A percentile compares a stretch with the other conserved stretches of the same genome.
These are phyloP conservation scores for Apotomis betuletana DNA, from an alignment of 2,888 invertebrate genomes.

Conservation along the genomic window DNA sequence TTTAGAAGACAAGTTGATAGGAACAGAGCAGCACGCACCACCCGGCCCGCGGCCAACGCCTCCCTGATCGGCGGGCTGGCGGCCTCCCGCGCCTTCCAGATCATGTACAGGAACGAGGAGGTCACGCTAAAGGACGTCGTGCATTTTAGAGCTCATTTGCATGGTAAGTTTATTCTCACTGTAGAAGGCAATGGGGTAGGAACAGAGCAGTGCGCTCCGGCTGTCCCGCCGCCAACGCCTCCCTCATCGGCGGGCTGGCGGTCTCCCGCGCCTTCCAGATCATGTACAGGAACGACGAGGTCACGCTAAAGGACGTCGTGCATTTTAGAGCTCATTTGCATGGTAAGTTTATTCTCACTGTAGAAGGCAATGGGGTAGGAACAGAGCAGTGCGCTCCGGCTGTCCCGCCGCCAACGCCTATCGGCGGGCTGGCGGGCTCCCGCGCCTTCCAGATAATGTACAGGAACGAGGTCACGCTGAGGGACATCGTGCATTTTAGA, in stretches of 20 bases:
- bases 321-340: slow-evolving; percentile 88
- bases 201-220: no score
- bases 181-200: no score
- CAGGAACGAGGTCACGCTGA: slow-evolving; percentile 94
- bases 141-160: no score
- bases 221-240: no score
- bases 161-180: slow-evolving; percentile 76
- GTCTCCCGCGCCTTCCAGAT: slow-evolving; percentile 97
- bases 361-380: no score
- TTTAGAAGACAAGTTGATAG: no score
- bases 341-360: slow-evolving; percentile 45
- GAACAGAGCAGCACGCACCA: no score
- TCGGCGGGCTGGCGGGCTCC: slow-evolving; percentile 86
- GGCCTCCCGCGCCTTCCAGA: slow-evolving; percentile 93
- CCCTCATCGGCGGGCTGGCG: slow-evolving; percentile 71
- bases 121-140: no score
- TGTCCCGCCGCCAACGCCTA: no score
- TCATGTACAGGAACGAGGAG: slow-evolving; percentile 97
- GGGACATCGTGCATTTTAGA: slow-evolving; percentile 95
- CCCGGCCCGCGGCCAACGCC: background rate
- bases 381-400: no score
- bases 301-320: slow-evolving; percentile 93
- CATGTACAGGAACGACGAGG: slow-evolving; percentile 97
- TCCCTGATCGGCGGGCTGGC: slow-evolving; percentile 71
- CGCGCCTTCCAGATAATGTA: slow-evolving; percentile 97